Evolutionary conservation across 2,797 vertebrate genomes (phyloP).

Genomic region (Lacerta bilineata): DNA sequence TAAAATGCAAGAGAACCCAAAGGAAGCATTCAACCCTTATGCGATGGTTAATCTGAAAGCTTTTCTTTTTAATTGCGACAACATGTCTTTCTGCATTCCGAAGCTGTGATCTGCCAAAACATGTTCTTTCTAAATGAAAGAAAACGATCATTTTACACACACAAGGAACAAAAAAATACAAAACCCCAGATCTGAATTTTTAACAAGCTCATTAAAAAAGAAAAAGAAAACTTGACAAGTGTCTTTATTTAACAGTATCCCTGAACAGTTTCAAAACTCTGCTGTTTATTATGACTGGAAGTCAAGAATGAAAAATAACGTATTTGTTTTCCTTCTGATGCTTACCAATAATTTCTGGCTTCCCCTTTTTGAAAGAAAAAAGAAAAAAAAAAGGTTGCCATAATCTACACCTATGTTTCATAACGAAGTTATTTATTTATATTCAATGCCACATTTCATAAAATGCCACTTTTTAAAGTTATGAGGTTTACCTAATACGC

Average conservation of each 20-base stretch:
- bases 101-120: slow-evolving; percentile 31
- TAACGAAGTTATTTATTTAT: not conserved
- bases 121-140: slow-evolving; percentile 29
- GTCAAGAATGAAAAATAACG: slow-evolving; percentile 16
- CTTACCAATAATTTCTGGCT: slow-evolving; percentile 6
- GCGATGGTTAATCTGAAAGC: not conserved
- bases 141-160: slow-evolving; percentile 27
- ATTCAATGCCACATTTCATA: not conserved
- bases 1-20: slow-evolving; percentile 34
- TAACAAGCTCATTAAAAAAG: slow-evolving; percentile 32
- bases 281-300: slow-evolving; percentile 24
- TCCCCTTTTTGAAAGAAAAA: too few species aligned
- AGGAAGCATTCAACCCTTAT: slow-evolving; percentile 2
- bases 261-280: slow-evolving; percentile 11
- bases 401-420: not conserved
- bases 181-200: slow-evolving; percentile 30
- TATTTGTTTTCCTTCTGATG: not conserved
- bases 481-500: not conserved
- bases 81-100: slow-evolving; percentile 37
- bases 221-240: slow-evolving; percentile 10
- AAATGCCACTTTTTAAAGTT: not conserved
- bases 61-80: slow-evolving; percentile 39
- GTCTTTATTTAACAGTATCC: slow-evolving; percentile 14
- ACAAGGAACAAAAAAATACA: not conserved
- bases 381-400: not conserved